Conservation (phyloP, 2,797 vertebrate species). For the Rhynchotus rufescens region DNA sequence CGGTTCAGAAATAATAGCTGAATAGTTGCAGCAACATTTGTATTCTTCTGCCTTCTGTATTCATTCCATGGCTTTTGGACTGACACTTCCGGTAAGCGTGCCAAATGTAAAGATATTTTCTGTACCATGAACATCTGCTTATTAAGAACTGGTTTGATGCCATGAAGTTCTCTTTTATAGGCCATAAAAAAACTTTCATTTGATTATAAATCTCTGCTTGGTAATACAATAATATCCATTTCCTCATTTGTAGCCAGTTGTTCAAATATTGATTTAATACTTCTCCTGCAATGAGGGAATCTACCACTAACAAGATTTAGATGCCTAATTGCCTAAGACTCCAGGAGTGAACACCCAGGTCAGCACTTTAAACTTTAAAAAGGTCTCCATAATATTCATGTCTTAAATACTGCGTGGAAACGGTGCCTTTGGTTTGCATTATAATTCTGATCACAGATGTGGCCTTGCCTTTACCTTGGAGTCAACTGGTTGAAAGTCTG, state of each 20-base stretch:
- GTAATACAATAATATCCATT: neutral
- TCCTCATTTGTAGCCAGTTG: neutral
- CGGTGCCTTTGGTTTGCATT: neutral
- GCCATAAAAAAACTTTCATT: neutral
- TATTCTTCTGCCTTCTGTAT: neutral
- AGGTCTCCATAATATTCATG: accelerated
- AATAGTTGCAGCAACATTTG: neutral
- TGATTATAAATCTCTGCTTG: neutral
- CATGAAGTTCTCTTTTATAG: neutral
- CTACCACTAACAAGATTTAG: neutral
- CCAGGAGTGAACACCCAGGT: neutral
- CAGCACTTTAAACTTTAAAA: neutral
- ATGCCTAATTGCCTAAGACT: neutral
- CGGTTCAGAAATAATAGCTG: neutral
- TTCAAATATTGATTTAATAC: neutral
- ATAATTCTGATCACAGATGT: neutral
- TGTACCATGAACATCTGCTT: neutral
- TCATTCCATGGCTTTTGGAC: neutral
- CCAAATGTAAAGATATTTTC: neutral
- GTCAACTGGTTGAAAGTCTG: neutral
- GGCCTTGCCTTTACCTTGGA: neutral
- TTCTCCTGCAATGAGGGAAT: neutral
- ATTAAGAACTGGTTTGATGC: neutral
- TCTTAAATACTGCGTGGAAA: neutral
- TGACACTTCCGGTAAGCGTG: neutral